phyloP scores from a whole-genome alignment of 2,888 invertebrate species.

The Vanessa cardui region DNA sequence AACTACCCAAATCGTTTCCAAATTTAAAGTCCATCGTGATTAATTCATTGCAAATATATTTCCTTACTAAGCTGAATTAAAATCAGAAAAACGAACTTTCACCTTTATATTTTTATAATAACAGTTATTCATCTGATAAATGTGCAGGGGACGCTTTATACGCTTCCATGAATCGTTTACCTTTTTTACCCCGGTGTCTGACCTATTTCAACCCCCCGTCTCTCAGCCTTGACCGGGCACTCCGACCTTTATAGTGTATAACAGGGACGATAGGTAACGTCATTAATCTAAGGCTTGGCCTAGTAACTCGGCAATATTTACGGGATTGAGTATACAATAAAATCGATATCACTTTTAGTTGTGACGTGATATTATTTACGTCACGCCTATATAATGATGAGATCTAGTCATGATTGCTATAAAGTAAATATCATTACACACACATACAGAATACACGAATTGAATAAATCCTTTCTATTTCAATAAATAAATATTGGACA shows the following conservation, averaged over 20 bases:
- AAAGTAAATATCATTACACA: no score
- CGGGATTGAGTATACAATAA: not conserved
- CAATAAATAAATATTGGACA: no score
- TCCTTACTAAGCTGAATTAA: not conserved
- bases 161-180: constrained; percentile 19
- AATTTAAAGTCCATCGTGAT: not conserved
- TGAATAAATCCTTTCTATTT: no score
- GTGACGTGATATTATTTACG: no score
- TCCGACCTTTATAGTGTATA: constrained; percentile 24
- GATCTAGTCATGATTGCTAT: no score
- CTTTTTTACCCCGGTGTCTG: constrained; percentile 23
- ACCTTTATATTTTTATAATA: not conserved
- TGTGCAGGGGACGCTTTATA: constrained; percentile 1
- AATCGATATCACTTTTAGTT: no score
- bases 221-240: constrained; percentile 30
- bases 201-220: constrained; percentile 29
- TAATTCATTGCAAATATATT: not conserved
- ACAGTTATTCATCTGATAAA: not conserved
- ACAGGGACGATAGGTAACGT: not conserved
- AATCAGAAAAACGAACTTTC: not conserved
- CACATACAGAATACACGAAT: no score
- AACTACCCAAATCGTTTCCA: not conserved
- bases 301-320: constrained; percentile 17
- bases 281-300: constrained; percentile 20
- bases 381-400: no score